These are phyloP conservation scores for Deilephila elpenor DNA, from an alignment of 2,888 invertebrate genomes.

Conservation along the genomic window DNA sequence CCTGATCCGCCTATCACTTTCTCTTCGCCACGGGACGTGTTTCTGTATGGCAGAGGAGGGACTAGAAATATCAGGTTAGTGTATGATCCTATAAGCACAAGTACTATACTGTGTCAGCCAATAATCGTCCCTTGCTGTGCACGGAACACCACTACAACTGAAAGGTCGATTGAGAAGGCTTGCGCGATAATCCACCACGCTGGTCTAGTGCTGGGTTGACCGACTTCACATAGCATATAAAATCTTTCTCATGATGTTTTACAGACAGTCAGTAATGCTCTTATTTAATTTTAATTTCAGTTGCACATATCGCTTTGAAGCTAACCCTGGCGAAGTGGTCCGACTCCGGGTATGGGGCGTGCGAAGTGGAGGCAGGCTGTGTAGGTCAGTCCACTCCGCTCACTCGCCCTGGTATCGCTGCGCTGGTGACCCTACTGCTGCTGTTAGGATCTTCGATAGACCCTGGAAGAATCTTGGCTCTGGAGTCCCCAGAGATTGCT, in stretches of 20 bases:
- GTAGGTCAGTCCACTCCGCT: constrained; percentile 85
- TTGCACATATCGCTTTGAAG: constrained; percentile 95
- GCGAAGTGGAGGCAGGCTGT: constrained; percentile 85
- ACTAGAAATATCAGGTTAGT: constrained; percentile 90
- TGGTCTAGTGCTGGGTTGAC: too few relatives aligned
- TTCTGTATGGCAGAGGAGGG: constrained; percentile 94
- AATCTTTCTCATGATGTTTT: too few relatives aligned
- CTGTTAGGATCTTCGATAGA: constrained; percentile 89
- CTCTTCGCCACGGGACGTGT: constrained; percentile 92
- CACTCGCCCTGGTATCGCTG: constrained; percentile 89
- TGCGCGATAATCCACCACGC: too few relatives aligned
- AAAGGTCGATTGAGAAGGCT: background rate
- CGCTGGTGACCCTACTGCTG: constrained; percentile 88
- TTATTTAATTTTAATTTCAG: constrained; percentile 70
- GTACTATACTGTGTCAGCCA: too few relatives aligned
- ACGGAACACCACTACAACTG: too few relatives aligned
- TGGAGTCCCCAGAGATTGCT: constrained; percentile 90
- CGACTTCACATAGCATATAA: too few relatives aligned
- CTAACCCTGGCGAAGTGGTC: constrained; percentile 91
- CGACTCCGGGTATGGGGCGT: constrained; percentile 90
- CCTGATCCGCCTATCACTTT: constrained; percentile 90
- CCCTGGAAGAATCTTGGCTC: constrained; percentile 87
- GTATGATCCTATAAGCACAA: background rate
- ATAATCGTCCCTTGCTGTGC: too few relatives aligned
- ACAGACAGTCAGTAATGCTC: background rate